phyloP scores from a whole-genome alignment of 2,888 invertebrate species.

The Unio delphinus region DNA sequence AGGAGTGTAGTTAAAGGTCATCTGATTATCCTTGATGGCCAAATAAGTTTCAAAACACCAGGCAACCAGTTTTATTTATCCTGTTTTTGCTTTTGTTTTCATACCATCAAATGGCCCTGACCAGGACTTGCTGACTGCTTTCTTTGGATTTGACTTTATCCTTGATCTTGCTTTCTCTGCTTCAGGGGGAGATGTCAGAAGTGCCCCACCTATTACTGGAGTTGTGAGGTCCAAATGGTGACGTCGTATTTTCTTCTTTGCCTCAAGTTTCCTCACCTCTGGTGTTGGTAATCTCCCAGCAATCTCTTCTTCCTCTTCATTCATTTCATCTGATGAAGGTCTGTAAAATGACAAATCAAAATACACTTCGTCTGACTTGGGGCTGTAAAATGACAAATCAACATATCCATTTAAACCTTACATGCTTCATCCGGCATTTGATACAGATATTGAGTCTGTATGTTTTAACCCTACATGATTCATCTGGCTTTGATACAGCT shows the following conservation, averaged over 20 bases:
- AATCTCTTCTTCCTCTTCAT: conserved; percentile 8
- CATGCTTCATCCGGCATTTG: no score
- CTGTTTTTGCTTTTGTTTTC: no score
- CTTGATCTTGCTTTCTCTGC: conserved; percentile 25
- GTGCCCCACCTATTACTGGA: conserved; percentile 65
- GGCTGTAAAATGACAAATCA: no score
- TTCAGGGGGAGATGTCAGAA: conserved; percentile 57
- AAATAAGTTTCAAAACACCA: no score
- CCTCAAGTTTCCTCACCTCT: conserved; percentile 27
- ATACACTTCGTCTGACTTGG: background rate
- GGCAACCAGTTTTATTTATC: no score
- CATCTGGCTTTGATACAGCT: no score
- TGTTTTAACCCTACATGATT: no score
- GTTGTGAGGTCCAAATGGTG: conserved; percentile 69
- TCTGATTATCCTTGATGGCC: no score
- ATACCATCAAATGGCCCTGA: conserved; percentile 10
- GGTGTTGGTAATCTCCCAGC: conserved; percentile 64
- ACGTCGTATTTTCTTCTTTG: conserved; percentile 30
- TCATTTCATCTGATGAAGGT: conserved; percentile 13
- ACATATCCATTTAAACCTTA: no score
- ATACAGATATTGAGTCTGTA: no score
- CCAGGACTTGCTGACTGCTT: conserved; percentile 33
- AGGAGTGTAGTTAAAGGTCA: no score
- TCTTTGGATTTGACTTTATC: conserved; percentile 12
- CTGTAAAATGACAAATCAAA: conserved; percentile 3